Conservation (phyloP, 2,888 invertebrate species). For the Vandiemenella viatica region DNA sequence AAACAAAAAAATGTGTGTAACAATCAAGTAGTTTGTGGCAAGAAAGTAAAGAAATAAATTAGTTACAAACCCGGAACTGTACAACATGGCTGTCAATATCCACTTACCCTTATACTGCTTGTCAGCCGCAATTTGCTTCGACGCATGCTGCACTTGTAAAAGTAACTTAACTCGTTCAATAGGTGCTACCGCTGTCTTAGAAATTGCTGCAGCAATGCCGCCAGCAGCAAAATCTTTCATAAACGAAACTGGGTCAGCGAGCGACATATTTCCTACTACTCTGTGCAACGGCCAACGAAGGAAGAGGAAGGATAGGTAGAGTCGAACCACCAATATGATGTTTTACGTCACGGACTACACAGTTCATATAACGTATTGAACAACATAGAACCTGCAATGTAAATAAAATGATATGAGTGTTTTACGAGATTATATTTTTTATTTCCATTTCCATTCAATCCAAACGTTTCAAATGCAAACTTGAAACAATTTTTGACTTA, state of each 20-base stretch:
- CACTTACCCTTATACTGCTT: slow-evolving; percentile 34
- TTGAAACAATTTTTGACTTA: no score
- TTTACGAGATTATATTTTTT: no score
- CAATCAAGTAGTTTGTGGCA: not conserved
- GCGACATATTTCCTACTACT: slow-evolving; percentile 7
- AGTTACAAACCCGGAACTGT: not conserved
- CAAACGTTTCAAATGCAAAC: no score
- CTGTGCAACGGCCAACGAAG: not conserved
- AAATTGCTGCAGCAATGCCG: slow-evolving; percentile 34
- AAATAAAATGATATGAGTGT: no score
- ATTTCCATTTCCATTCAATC: no score
- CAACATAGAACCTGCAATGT: no score
- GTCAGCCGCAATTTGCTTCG: slow-evolving; percentile 30
- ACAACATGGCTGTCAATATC: slow-evolving; percentile 1
- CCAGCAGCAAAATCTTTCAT: slow-evolving; percentile 32
- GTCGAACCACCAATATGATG: no score
- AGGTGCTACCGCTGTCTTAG: slow-evolving; percentile 37
- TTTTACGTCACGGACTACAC: no score
- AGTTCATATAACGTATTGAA: no score
- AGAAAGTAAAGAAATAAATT: not conserved
- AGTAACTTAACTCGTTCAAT: slow-evolving; percentile 37
- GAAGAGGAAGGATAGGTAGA: not conserved
- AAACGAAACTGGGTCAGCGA: slow-evolving; percentile 25
- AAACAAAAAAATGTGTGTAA: not conserved
- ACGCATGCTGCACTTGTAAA: slow-evolving; percentile 35